phyloP scores from a whole-genome alignment of 2,797 vertebrate species.

The Mionectes olivaceus region DNA sequence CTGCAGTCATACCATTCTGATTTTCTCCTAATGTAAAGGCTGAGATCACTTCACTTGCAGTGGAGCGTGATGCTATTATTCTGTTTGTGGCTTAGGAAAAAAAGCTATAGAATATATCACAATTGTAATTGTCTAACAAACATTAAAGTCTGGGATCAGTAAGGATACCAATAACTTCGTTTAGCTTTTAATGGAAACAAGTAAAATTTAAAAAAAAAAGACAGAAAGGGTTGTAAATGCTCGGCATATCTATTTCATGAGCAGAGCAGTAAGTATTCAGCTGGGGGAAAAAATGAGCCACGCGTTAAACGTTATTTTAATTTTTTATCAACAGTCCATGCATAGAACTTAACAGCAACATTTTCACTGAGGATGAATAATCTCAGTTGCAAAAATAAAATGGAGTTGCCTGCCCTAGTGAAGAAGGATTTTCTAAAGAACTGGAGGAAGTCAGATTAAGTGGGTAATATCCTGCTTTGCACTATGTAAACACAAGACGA shows the following conservation, averaged over 20 bases:
- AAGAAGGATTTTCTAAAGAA: slow-evolving; percentile 24
- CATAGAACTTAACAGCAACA: slow-evolving; percentile 72
- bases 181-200: slow-evolving; percentile 67
- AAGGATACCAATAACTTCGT: slow-evolving; percentile 66
- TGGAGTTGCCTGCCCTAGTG: slow-evolving; percentile 38
- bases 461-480: slow-evolving; percentile 58
- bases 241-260: slow-evolving; percentile 61
- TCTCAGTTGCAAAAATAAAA: slow-evolving; percentile 62
- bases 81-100: slow-evolving; percentile 80
- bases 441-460: slow-evolving; percentile 42
- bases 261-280: slow-evolving; percentile 66
- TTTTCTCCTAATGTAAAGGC: slow-evolving; percentile 85
- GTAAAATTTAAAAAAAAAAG: not conserved
- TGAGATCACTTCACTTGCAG: slow-evolving; percentile 83
- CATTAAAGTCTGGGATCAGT: slow-evolving; percentile 67
- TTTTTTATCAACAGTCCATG: slow-evolving; percentile 76
- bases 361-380: slow-evolving; percentile 73
- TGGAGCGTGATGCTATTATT: slow-evolving; percentile 85
- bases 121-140: slow-evolving; percentile 78
- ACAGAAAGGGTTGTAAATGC: slow-evolving; percentile 23
- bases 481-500: slow-evolving; percentile 68
- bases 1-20: slow-evolving; percentile 84
- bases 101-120: slow-evolving; percentile 81
- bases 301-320: slow-evolving; percentile 77
- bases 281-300: slow-evolving; percentile 64